Evolutionary conservation across 1,140 invertebrate species (phyloP).

Genomic region (Panagrolaimus sp.): DNA sequence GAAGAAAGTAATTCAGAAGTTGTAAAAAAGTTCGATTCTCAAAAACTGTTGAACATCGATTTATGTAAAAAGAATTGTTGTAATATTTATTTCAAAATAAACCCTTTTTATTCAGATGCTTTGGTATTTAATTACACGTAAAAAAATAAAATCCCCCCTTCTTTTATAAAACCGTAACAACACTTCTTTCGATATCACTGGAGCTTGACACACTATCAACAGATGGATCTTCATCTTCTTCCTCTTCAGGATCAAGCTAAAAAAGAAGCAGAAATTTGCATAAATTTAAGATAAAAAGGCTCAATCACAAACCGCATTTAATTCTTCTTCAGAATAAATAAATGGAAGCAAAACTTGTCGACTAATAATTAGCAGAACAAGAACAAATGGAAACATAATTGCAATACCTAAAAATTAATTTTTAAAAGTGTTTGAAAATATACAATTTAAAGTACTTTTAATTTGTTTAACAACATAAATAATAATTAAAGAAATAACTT

Average conservation of each 20-base stretch:
- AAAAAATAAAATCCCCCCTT: too few species aligned
- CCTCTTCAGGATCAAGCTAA: slow-evolving; percentile 2
- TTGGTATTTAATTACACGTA: too few species aligned
- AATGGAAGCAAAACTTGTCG: slow-evolving; percentile 45
- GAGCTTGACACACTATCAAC: too few species aligned
- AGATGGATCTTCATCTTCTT: too few species aligned
- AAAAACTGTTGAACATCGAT: too few species aligned
- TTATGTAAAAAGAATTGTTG: too few species aligned
- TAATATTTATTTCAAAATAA: too few species aligned
- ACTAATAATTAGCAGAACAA: slow-evolving; percentile 52
- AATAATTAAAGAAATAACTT: slow-evolving; percentile 46
- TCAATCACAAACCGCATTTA: slow-evolving; percentile 44
- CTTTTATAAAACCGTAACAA: too few species aligned
- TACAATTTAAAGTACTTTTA: slow-evolving; percentile 9
- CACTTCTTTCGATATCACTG: too few species aligned
- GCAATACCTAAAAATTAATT: slow-evolving; percentile 40
- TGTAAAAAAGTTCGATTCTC: too few species aligned
- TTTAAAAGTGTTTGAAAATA: neutral
- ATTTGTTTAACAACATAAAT: slow-evolving; percentile 44
- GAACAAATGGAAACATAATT: slow-evolving; percentile 53
- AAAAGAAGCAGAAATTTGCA: neutral
- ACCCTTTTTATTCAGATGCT: too few species aligned
- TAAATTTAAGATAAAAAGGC: neutral
- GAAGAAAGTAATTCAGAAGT: too few species aligned
- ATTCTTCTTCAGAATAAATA: slow-evolving; percentile 49